Evolutionary conservation across 2,888 invertebrate genomes (phyloP).

Genomic region (Spodoptera picta): DNA sequence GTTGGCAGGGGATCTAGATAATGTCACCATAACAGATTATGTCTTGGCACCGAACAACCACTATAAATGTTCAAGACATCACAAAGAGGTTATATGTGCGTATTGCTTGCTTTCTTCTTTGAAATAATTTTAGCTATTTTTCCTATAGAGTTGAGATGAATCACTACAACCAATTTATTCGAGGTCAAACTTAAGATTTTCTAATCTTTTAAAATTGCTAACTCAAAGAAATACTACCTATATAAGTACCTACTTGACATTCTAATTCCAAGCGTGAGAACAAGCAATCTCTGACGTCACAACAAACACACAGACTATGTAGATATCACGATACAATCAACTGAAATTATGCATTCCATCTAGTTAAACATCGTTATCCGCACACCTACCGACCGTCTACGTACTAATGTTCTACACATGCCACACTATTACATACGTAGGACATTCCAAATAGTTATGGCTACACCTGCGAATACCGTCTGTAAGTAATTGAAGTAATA

Average conservation of each 20-base stretch:
- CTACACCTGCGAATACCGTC: conserved; percentile 55
- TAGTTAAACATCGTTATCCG: conserved; percentile 51
- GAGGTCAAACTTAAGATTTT: no score
- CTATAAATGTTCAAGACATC: conserved; percentile 74
- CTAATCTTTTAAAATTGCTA: background rate
- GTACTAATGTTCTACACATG: conserved; percentile 39
- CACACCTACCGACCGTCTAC: conserved; percentile 26
- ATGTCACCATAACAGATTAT: conserved; percentile 88
- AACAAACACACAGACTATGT: conserved; percentile 36
- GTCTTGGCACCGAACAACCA: conserved; percentile 81
- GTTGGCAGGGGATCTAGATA: conserved; percentile 84
- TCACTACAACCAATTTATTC: background rate
- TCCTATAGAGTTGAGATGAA: conserved; percentile 27
- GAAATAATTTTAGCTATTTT: conserved; percentile 44
- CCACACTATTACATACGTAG: conserved; percentile 27
- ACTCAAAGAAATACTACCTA: background rate
- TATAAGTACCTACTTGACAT: background rate
- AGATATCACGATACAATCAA: conserved; percentile 50
- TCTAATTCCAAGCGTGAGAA: background rate
- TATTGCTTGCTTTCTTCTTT: conserved; percentile 61
- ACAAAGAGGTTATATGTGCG: conserved; percentile 73
- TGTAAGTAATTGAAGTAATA: conserved; percentile 69
- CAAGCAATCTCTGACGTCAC: conserved; percentile 16
- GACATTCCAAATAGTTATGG: conserved; percentile 50
- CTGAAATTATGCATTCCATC: conserved; percentile 54